Percentiles rank a stretch among this genome's conserved stretches.
Evolutionary conservation across 2,113 vertebrate species (phyloP).

Genomic region (Vicugna pacos): DNA sequence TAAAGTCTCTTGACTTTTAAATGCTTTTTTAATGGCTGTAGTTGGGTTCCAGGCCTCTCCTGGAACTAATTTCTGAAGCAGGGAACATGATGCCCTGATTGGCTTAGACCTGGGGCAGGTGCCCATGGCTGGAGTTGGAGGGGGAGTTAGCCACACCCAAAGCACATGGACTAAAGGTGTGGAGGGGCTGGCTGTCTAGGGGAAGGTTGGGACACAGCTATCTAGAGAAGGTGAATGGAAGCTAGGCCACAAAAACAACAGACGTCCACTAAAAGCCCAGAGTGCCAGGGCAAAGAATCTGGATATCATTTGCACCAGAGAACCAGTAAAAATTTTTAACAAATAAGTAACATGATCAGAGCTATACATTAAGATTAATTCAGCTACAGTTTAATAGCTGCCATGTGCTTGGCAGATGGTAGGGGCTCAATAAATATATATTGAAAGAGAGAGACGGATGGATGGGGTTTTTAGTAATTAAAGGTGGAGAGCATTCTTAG

Average conservation of each 20-base stretch:
- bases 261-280: neutral
- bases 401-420: constrained; percentile 50
- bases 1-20: neutral
- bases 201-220: neutral
- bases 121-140: neutral
- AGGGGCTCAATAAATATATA: neutral
- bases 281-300: neutral
- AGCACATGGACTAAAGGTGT: neutral
- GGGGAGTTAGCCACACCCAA: neutral
- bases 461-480: neutral
- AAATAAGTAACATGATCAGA: constrained; percentile 51
- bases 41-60: neutral
- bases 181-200: neutral
- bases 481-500: neutral
- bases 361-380: constrained; percentile 54
- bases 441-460: constrained; percentile 25
- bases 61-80: neutral
- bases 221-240: neutral
- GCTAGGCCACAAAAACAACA: neutral
- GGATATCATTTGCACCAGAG: constrained; percentile 25
- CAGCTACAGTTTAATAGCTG: constrained; percentile 54
- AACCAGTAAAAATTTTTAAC: constrained; percentile 61
- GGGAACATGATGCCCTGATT: neutral
- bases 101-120: neutral
- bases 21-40: neutral